Evolutionary conservation across 2,113 vertebrate genomes (phyloP).

Genomic region (Megaceryle torquata): DNA sequence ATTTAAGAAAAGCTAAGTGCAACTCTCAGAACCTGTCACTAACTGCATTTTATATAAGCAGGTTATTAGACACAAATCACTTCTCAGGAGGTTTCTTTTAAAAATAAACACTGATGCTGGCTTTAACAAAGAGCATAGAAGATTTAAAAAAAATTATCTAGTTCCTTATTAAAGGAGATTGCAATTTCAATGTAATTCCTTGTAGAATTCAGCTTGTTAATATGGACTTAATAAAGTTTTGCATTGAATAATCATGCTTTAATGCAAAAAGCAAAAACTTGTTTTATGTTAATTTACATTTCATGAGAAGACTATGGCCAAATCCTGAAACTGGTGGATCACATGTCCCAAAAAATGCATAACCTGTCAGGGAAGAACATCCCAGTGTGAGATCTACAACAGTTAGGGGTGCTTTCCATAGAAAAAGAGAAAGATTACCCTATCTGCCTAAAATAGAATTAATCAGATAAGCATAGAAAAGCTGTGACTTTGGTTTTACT

Average conservation of each 20-base stretch:
- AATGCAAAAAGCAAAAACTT: background rate
- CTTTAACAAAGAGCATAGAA: conserved; percentile 4
- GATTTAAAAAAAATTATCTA: background rate
- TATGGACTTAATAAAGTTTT: background rate
- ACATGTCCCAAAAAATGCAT: background rate
- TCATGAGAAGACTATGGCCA: background rate
- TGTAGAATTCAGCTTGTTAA: conserved; percentile 8
- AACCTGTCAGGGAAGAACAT: background rate
- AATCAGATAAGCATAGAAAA: background rate
- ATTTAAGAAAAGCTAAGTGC: background rate
- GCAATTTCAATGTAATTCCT: conserved; percentile 6
- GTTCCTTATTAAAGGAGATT: background rate
- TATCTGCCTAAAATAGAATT: background rate
- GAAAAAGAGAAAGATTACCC: background rate
- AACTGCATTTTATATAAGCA: background rate
- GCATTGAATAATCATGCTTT: background rate
- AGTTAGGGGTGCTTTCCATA: background rate
- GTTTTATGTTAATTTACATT: background rate
- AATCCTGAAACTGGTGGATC: background rate
- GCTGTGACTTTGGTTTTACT: background rate
- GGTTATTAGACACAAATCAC: background rate
- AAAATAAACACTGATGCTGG: background rate
- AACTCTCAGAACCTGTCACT: background rate
- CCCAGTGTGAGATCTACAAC: background rate
- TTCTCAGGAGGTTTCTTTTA: background rate